Conservation (phyloP, 2,797 vertebrate genomes). For the Oreortyx pictus region DNA sequence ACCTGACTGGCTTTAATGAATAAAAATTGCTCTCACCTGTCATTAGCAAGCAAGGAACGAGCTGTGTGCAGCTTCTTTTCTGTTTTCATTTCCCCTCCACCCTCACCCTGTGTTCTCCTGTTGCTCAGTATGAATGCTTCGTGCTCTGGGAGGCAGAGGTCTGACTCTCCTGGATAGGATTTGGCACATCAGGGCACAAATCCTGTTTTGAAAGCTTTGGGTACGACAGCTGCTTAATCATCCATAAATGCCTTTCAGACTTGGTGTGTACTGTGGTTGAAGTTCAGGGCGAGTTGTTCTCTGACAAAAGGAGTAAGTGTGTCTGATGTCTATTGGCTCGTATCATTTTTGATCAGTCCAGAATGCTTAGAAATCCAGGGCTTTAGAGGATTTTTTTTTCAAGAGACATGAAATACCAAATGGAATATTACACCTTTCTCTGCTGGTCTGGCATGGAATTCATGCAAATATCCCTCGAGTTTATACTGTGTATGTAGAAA, state of each 20-base stretch:
- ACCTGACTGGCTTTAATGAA: rapidly evolving
- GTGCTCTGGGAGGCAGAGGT: background rate
- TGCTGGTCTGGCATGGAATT: background rate
- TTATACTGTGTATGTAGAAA: background rate
- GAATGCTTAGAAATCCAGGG: background rate
- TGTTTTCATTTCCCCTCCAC: background rate
- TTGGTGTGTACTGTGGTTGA: background rate
- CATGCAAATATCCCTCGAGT: background rate
- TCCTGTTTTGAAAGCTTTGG: background rate
- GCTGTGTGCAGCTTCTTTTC: background rate
- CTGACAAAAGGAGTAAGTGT: background rate
- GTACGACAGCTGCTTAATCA: conserved; percentile 1
- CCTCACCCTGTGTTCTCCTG: background rate
- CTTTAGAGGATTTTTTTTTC: background rate
- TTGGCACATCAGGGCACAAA: background rate
- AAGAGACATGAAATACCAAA: background rate
- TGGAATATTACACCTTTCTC: background rate
- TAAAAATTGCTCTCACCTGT: background rate
- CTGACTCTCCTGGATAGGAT: background rate
- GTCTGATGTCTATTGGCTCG: background rate
- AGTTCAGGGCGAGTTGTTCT: background rate
- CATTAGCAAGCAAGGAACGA: background rate
- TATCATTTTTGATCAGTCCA: background rate
- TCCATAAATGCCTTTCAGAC: background rate
- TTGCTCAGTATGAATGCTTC: background rate